Percentiles rank a stretch among this genome's conserved stretches.
Conservation (phyloP, 2,113 vertebrate genomes). For the Chaenogobius annularis region DNA sequence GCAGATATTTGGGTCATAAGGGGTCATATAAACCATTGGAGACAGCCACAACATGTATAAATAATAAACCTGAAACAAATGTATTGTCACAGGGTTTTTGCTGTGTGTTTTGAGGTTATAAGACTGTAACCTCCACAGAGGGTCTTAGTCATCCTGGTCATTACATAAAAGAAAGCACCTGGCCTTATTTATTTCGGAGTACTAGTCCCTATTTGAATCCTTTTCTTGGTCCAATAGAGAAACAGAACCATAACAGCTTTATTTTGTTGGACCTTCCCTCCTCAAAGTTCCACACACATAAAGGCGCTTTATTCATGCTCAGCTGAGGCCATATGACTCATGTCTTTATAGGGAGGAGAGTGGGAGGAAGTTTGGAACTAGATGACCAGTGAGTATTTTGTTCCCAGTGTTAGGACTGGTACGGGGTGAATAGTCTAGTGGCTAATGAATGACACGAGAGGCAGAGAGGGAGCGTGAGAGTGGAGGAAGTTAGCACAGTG, state of each 20-base stretch:
- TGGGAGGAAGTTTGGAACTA: conserved; percentile 71
- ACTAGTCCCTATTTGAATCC: neutral
- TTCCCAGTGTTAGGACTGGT: conserved; percentile 55
- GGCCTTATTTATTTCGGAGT: neutral
- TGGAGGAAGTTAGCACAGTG: conserved; percentile 71
- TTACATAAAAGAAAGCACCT: conserved; percentile 1
- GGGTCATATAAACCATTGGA: neutral
- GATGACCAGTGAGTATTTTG: conserved; percentile 62
- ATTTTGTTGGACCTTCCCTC: conserved; percentile 15
- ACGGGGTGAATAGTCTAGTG: conserved; percentile 68
- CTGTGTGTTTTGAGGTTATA: neutral
- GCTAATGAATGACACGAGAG: conserved; percentile 69
- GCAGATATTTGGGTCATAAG: neutral
- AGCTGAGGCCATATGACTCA: conserved; percentile 59
- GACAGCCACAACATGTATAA: neutral
- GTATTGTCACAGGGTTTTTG: neutral
- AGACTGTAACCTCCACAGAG: neutral
- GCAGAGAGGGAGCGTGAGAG: conserved; percentile 63
- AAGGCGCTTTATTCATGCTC: conserved; percentile 39
- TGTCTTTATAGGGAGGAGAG: conserved; percentile 50
- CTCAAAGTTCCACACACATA: conserved; percentile 30
- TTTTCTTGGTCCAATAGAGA: neutral
- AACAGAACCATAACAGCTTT: conserved; percentile 8
- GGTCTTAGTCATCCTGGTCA: neutral
- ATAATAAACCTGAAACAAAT: neutral